Base-by-base conservation (phyloP, 1,140 invertebrate species). In the Copidosoma floridanum region DNA sequence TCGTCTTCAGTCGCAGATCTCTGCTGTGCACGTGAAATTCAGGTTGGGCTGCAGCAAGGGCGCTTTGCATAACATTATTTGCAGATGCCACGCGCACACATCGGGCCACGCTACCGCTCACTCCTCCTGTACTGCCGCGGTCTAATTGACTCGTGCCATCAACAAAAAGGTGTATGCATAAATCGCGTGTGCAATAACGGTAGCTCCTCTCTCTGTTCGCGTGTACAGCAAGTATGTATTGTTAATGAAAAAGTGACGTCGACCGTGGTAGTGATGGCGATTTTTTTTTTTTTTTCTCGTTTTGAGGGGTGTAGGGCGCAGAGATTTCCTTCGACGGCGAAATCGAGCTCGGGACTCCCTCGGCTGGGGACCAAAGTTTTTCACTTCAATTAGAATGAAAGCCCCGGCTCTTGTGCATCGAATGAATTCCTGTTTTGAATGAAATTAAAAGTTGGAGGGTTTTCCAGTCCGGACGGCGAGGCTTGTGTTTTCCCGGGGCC, bases 61-160 rank as follows among this genome's bases (percentile, higher is more conserved):
- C n/a, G n/a, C n/a, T 57, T 62, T 62, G 53, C 60, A 51, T 57
- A 62, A 52, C 47, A 57, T 62, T 57, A 62, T 62, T 62, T 56
- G 60, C 60, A 56, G 60, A 62, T 38, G 60, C 53, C 60, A 51
- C 60, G 46, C 51, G 29, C 29, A 12, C 29, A n/a, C n/a, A n/a
- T n/a, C n/a, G n/a, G n/a, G n/a, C n/a, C n/a, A 12, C 29, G 29
- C 29, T 32, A 32, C 29, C 29, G n/a, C n/a, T n/a, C n/a, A n/a
- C n/a, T n/a, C n/a, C n/a, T n/a, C n/a, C n/a, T n/a, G n/a, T n/a
- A n/a, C n/a, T n/a, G n/a, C n/a, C n/a, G n/a, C n/a, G 24, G 44
- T 44, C 47, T 62, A 56, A 62, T 62, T 62, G 60, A 62, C 54
- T 56, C 52, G 48, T 27, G 60, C 37, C 43, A 8, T 3, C 35